Percentiles rank a stretch among this genome's conserved stretches.
phyloP scores from a whole-genome alignment of 1,140 invertebrate genomes.

The Zaprionus tsacasi region DNA sequence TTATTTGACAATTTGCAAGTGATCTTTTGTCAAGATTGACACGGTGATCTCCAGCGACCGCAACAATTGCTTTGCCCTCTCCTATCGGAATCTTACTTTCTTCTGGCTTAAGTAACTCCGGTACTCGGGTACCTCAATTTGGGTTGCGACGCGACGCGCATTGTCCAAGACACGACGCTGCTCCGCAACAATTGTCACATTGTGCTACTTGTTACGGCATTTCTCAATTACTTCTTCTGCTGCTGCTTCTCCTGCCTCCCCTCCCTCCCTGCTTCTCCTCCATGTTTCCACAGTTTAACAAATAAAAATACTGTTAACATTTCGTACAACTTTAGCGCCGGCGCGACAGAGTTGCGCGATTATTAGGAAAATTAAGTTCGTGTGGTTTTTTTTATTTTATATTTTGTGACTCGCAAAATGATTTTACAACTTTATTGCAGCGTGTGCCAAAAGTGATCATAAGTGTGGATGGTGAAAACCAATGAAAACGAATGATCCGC shows the following conservation, averaged over 20 bases:
- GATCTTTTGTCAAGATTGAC: constrained; percentile 2
- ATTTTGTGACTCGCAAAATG: constrained; percentile 35
- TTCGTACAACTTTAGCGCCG: constrained; percentile 39
- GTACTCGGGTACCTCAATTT: constrained; percentile 27
- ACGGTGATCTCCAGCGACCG: constrained; percentile 10
- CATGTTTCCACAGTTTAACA: constrained; percentile 38
- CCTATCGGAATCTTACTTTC: constrained; percentile 44
- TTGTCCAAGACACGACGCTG: constrained; percentile 61
- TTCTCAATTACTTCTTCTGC: constrained; percentile 51
- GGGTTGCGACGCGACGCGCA: constrained; percentile 27
- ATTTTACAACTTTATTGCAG: constrained; percentile 24
- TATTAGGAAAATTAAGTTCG: constrained; percentile 46
- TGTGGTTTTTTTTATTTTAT: constrained; percentile 25
- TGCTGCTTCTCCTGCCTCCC: no score
- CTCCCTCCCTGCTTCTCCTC: not conserved
- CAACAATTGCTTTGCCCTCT: constrained; percentile 18
- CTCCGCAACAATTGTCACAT: constrained; percentile 73
- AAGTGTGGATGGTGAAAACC: constrained; percentile 4
- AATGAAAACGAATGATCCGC: constrained; percentile 9
- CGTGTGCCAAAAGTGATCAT: constrained; percentile 21
- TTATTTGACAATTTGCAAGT: constrained; percentile 4
- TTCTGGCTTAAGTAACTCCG: constrained; percentile 24
- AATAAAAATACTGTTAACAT: constrained; percentile 19
- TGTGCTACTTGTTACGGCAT: constrained; percentile 72
- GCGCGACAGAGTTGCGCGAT: constrained; percentile 30